Evolutionary conservation across 2,113 vertebrate species (phyloP).

Genomic region (Cathartes aura): DNA sequence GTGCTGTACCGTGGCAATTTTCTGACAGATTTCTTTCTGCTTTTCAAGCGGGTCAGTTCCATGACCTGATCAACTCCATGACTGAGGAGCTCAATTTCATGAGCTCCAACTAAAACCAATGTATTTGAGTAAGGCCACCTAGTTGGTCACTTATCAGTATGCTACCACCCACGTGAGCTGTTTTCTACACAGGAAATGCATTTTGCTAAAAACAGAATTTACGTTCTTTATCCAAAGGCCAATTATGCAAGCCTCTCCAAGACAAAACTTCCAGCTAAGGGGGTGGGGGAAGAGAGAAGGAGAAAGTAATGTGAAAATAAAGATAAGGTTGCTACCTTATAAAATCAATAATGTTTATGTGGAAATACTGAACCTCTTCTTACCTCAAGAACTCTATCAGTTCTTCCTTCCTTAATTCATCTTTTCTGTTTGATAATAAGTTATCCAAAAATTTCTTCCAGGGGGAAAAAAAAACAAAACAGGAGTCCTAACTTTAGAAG

Average conservation of each 20-base stretch:
- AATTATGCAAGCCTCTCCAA: not conserved
- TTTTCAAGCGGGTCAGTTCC: not conserved
- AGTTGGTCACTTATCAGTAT: not conserved
- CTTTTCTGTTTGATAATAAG: not conserved
- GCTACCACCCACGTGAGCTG: not conserved
- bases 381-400: not conserved
- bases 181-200: not conserved
- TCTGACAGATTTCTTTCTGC: not conserved
- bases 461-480: not conserved
- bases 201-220: not conserved
- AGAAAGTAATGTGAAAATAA: not conserved
- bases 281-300: not conserved
- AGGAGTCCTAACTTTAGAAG: not conserved
- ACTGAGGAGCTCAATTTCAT: not conserved
- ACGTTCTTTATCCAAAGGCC: not conserved
- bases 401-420: not conserved
- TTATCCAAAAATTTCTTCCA: not conserved
- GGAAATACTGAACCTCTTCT: not conserved
- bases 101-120: not conserved
- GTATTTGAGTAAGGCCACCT: not conserved
- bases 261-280: not conserved
- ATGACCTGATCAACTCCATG: not conserved
- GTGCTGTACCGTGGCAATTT: not conserved
- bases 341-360: not conserved
- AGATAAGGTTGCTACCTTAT: not conserved